Evolutionary conservation across 2,888 invertebrate genomes (phyloP).

Genomic region (Coenonympha glycerion): DNA sequence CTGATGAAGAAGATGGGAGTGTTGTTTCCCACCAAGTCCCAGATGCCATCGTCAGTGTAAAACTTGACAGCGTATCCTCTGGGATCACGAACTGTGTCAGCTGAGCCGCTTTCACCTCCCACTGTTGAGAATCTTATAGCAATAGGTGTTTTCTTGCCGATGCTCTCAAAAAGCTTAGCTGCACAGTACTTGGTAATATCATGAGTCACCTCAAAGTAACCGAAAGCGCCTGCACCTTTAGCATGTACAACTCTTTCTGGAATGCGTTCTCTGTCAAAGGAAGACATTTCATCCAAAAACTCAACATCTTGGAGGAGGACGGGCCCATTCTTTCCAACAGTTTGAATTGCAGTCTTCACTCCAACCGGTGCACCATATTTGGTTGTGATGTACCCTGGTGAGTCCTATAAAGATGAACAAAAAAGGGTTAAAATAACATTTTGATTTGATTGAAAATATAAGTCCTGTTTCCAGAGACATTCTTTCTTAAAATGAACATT

Average conservation of each 20-base stretch:
- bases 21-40: constrained; percentile 96
- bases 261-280: constrained; percentile 94
- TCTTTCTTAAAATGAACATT: no score
- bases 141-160: constrained; percentile 88
- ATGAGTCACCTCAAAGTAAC: constrained; percentile 91
- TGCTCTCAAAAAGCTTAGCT: constrained; percentile 83
- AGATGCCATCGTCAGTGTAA: constrained; percentile 93
- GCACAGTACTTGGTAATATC: constrained; percentile 87
- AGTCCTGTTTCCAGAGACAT: no score
- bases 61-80: constrained; percentile 96
- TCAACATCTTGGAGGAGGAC: constrained; percentile 89
- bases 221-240: constrained; percentile 94
- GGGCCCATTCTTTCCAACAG: constrained; percentile 93
- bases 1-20: constrained; percentile 95
- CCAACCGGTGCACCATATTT: constrained; percentile 88
- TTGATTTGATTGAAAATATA: no score
- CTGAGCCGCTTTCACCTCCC: constrained; percentile 92
- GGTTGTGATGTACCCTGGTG: constrained; percentile 81
- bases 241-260: constrained; percentile 98
- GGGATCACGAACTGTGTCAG: constrained; percentile 93
- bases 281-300: constrained; percentile 85
- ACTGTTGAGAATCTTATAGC: constrained; percentile 91
- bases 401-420: no score
- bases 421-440: no score
- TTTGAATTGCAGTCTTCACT: constrained; percentile 83